Percentiles rank a stretch among this genome's conserved stretches.
Conservation (phyloP, 1,140 invertebrate genomes). For the Lethrus apterus region DNA sequence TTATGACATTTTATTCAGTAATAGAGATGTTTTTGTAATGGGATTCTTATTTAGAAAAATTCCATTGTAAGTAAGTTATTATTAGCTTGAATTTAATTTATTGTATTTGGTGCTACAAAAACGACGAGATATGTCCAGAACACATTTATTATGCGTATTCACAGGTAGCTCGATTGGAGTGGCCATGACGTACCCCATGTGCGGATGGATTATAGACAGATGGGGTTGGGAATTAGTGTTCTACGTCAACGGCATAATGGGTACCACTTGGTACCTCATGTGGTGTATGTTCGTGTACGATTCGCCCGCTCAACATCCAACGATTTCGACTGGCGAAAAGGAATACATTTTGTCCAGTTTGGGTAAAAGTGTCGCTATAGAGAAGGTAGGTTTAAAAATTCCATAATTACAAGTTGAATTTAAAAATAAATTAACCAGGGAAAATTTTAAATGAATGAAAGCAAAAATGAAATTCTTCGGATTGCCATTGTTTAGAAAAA, state of each 20-base stretch:
- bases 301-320: constrained; percentile 64
- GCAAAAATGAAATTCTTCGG: too few species aligned
- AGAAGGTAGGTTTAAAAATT: constrained; percentile 31
- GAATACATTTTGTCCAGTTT: constrained; percentile 50
- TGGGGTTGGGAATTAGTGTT: constrained; percentile 66
- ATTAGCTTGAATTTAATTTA: too few species aligned
- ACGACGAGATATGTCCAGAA: not conserved
- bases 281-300: constrained; percentile 60
- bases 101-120: not conserved
- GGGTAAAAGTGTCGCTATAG: constrained; percentile 42
- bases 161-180: constrained; percentile 61
- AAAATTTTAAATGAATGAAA: too few species aligned
- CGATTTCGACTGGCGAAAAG: constrained; percentile 61
- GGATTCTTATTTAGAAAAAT: too few species aligned
- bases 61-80: too few species aligned
- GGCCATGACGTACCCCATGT: constrained; percentile 61
- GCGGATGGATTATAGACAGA: constrained; percentile 55
- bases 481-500: too few species aligned
- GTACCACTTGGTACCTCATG: constrained; percentile 58
- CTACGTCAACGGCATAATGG: constrained; percentile 57
- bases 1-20: too few species aligned
- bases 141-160: too few species aligned
- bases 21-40: too few species aligned
- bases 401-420: not conserved
- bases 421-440: not conserved